A percentile compares a stretch with the other conserved stretches of the same genome.
phyloP scores from a whole-genome alignment of 2,888 invertebrate species.

The Ametastegia equiseti region DNA sequence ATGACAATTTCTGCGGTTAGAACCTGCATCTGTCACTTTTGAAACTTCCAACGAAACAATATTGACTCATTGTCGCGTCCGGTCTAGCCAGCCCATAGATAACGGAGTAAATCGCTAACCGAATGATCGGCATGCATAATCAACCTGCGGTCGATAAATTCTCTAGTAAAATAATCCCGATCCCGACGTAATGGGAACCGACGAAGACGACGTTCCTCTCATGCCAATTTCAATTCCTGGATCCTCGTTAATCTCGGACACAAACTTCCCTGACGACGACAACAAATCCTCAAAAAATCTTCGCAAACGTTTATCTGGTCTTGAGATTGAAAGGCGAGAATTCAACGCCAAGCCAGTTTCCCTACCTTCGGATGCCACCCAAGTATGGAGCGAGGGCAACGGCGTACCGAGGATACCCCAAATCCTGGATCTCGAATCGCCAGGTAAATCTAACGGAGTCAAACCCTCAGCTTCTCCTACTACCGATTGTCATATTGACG shows the following conservation, averaged over 20 bases:
- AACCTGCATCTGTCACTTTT: conserved; percentile 42
- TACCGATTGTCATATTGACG: background rate
- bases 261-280: background rate
- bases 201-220: conserved; percentile 24
- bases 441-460: conserved; percentile 48
- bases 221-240: conserved; percentile 5
- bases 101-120: background rate
- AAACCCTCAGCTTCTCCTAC: background rate
- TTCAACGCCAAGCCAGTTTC: conserved; percentile 80
- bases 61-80: background rate
- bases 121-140: background rate
- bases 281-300: background rate
- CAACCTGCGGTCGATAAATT: background rate
- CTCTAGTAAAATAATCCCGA: background rate
- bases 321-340: conserved; percentile 84
- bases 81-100: background rate
- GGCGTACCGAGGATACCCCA: conserved; percentile 40
- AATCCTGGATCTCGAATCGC: conserved; percentile 23
- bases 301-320: background rate
- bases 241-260: background rate
- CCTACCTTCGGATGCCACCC: background rate
- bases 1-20: conserved; percentile 26
- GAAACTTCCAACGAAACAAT: conserved; percentile 26
- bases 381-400: conserved; percentile 47
- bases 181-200: conserved; percentile 28